phyloP scores from a whole-genome alignment of 2,113 vertebrate species.

The Panthera tigris region DNA sequence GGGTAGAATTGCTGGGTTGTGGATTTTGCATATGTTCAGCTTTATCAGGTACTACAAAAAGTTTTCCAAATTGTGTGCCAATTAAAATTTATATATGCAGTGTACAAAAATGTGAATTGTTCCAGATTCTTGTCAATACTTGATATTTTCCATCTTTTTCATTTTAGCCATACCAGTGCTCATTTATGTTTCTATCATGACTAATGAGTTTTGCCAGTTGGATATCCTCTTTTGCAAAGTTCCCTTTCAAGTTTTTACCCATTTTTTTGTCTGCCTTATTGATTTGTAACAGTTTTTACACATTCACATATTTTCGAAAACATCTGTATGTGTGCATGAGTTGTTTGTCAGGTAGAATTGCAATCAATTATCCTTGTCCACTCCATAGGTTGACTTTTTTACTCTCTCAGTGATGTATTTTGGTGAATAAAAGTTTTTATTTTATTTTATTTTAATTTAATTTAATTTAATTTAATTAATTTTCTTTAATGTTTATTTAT shows the following conservation, averaged over 20 bases:
- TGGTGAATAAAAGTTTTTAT: neutral
- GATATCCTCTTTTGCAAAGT: neutral
- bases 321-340: accelerated
- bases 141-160: neutral
- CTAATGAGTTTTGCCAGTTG: neutral
- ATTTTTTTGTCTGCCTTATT: neutral
- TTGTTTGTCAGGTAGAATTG: neutral
- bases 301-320: neutral
- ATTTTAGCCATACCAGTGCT: neutral
- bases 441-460: no score
- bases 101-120: neutral
- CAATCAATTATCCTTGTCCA: neutral
- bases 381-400: neutral
- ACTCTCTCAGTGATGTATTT: neutral
- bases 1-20: neutral
- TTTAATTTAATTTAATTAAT: neutral
- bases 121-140: neutral
- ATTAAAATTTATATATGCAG: neutral
- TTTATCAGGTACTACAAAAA: neutral
- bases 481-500: no score
- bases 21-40: neutral
- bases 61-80: neutral
- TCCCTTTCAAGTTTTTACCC: neutral
- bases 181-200: neutral
- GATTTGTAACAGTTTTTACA: neutral